phyloP scores from a whole-genome alignment of 2,113 vertebrate genomes.

The Malurus cyaneus region DNA sequence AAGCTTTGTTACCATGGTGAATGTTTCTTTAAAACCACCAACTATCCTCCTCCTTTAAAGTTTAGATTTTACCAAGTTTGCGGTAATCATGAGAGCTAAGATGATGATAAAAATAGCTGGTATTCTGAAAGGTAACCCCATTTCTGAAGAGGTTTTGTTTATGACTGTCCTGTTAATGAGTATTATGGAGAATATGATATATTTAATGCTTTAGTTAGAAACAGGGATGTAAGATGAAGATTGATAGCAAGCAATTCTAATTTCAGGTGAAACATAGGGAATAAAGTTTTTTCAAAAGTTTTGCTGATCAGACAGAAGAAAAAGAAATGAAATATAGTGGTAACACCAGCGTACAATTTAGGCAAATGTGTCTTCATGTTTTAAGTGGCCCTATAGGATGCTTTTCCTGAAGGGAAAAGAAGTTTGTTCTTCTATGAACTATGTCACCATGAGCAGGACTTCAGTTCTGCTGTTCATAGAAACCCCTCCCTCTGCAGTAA shows the following conservation, averaged over 20 bases:
- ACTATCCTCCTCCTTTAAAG: background rate
- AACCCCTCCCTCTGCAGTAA: accelerated
- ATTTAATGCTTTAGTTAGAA: background rate
- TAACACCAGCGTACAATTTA: background rate
- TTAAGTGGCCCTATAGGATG: background rate
- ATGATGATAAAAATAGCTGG: background rate
- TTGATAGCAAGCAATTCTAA: background rate
- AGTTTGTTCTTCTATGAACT: background rate
- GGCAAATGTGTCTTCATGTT: background rate
- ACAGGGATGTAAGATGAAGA: background rate
- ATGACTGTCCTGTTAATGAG: background rate
- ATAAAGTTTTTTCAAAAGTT: background rate
- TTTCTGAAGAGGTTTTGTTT: background rate
- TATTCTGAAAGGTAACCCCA: background rate
- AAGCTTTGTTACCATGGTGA: background rate
- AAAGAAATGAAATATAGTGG: background rate
- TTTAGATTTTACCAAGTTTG: background rate
- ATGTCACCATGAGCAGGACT: background rate
- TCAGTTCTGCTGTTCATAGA: background rate
- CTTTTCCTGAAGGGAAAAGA: background rate
- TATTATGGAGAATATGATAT: background rate
- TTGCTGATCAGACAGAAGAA: background rate
- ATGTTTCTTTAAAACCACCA: background rate
- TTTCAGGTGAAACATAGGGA: background rate
- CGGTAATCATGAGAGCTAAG: background rate